phyloP scores from a whole-genome alignment of 2,888 invertebrate species.

The Caenorhabditis panamensis region DNA sequence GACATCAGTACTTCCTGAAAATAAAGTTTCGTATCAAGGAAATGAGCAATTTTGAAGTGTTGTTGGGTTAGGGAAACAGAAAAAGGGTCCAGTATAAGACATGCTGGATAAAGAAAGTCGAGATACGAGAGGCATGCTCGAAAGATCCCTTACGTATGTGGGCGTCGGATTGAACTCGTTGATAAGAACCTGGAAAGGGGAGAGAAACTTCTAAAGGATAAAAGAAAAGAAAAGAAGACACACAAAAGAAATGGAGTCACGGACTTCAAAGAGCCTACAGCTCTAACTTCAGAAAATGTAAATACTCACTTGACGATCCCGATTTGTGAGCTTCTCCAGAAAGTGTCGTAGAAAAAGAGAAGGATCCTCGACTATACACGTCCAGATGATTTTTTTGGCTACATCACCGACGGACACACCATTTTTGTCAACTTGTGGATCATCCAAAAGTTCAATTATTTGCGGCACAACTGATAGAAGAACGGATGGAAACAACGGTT shows the following conservation, averaged over 20 bases:
- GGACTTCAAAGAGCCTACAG: background rate
- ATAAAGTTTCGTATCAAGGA: background rate
- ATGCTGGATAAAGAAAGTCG: background rate
- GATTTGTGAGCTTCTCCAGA: constrained; percentile 90
- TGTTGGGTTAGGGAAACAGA: constrained; percentile 11
- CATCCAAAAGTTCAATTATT: constrained; percentile 94
- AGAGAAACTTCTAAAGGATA: background rate
- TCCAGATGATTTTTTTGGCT: constrained; percentile 97
- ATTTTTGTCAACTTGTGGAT: constrained; percentile 94
- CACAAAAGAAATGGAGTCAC: background rate
- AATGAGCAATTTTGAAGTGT: background rate
- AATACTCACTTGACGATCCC: constrained; percentile 81
- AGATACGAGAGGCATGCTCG: background rate
- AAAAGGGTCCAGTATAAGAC: constrained; percentile 1
- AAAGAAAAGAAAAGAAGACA: constrained; percentile 2
- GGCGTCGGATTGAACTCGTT: constrained; percentile 62
- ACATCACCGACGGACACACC: constrained; percentile 95
- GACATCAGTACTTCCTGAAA: constrained; percentile 90
- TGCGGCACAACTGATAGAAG: constrained; percentile 95
- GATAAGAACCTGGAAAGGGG: constrained; percentile 54
- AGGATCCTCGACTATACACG: constrained; percentile 97
- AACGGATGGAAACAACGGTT: constrained; percentile 96
- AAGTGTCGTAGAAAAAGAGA: constrained; percentile 93
- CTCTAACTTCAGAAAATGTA: background rate
- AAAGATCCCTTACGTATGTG: constrained; percentile 56